Base-by-base conservation (phyloP, 2,888 invertebrate species). In the Pegoplata infirma region DNA sequence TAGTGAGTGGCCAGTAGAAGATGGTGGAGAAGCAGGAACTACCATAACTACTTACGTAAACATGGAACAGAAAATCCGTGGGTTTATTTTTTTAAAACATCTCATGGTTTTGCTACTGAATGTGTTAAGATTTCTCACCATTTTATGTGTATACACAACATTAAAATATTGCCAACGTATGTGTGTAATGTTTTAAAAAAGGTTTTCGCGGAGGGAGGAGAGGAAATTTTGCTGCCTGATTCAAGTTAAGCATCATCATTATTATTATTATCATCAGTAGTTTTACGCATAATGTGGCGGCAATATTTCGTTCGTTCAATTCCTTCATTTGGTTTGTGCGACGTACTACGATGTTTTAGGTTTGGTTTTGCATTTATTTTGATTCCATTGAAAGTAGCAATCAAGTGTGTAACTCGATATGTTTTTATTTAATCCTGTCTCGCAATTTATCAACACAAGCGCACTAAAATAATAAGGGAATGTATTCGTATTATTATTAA, bases 341-440 rank as follows among this genome's bases (percentile, higher is more conserved):
- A 61, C 51, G 63, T 55, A n/a, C 25, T 12, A 40, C n/a, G 12
- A 5, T 66, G 49, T 55, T 66, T 67, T 71, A 61, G 71, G 44
- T 79, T 75, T 40, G 66, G 55, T 67, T 79, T 61, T 75, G 66
- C 75, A 79, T 79, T 79, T 79, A 79, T 74, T 82, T 81, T 80
- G 81, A 80, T 81, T 80, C 76, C 76, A 79, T 81, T 80, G 76
- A 79, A 82, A 80, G 82, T 81, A 79, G 79, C 81, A 81, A 81
- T 88, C 87, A 87, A 87, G 86, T 87, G 87, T 85, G 87, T 88
- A 87, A 87, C 85, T 85, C 85, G 88, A 87, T 88, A 87, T 88
- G 86, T 87, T 85, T 75, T 85, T 82, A 82, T 84, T 86, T 88
- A 82, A 82, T 81, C 80, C 82, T 81, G 82, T 81, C 80, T 81